Evolutionary conservation across 2,113 vertebrate species (phyloP).

Genomic region (Gavialis gangeticus): DNA sequence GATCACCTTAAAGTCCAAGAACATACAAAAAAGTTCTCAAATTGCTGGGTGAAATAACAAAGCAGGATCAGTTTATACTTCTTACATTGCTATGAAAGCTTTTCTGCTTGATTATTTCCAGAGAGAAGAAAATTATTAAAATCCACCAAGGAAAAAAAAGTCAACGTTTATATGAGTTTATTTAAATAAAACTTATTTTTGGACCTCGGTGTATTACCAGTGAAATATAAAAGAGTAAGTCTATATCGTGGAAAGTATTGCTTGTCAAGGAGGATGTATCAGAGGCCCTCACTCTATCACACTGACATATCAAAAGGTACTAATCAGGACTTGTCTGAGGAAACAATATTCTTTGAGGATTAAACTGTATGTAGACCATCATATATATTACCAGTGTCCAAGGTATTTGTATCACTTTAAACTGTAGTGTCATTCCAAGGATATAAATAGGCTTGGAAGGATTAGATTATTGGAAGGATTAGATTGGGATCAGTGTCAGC

Average conservation of each 20-base stretch:
- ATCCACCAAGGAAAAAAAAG: constrained; percentile 54
- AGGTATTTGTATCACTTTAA: constrained; percentile 53
- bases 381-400: neutral
- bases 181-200: constrained; percentile 34
- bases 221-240: neutral
- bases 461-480: constrained; percentile 73
- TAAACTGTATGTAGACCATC: neutral
- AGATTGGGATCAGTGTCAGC: constrained; percentile 65
- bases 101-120: constrained; percentile 70
- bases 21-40: constrained; percentile 56
- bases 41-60: constrained; percentile 67
- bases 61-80: constrained; percentile 56
- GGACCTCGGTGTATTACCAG: constrained; percentile 4
- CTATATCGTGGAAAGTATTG: neutral
- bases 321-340: neutral
- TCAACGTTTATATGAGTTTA: constrained; percentile 38
- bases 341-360: neutral
- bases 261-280: neutral
- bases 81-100: constrained; percentile 60
- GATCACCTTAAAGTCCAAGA: constrained; percentile 56
- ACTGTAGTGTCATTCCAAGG: constrained; percentile 48
- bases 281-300: neutral
- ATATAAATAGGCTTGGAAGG: constrained; percentile 72
- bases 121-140: constrained; percentile 63
- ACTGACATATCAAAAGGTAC: neutral